Conservation (phyloP, 2,797 vertebrate genomes). For the Margarornis squamiger region DNA sequence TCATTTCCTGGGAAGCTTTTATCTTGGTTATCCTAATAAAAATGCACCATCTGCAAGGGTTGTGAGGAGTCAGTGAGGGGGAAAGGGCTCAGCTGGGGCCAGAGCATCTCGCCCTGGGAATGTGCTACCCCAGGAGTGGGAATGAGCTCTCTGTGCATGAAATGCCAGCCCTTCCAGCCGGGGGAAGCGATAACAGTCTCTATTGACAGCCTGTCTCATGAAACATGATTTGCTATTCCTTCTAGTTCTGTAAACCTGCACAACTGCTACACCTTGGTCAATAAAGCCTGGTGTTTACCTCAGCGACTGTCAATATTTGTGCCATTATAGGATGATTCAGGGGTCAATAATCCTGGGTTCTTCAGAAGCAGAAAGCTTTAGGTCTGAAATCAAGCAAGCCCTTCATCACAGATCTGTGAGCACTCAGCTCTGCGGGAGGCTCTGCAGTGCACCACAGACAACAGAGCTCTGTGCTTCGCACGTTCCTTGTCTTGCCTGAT, state of each 20-base stretch:
- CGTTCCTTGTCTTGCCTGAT: not conserved
- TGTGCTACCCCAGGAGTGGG: fast-evolving
- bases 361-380: not conserved
- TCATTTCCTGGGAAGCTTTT: not conserved
- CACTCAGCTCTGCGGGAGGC: not conserved
- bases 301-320: not conserved
- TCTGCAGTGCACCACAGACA: not conserved
- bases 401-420: not conserved
- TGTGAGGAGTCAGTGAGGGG: not conserved
- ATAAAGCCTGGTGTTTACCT: not conserved
- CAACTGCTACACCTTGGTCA: not conserved
- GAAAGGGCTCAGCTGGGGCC: not conserved
- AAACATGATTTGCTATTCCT: not conserved
- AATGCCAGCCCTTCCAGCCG: not conserved
- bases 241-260: not conserved
- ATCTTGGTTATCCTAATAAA: not conserved
- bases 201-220: not conserved
- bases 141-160: fast-evolving
- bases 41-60: not conserved
- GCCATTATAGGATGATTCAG: not conserved
- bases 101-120: too few species aligned
- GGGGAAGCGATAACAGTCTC: not conserved
- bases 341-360: not conserved
- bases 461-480: not conserved
- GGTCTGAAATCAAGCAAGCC: not conserved